Percentiles rank a stretch among this genome's conserved stretches.
These are phyloP conservation scores for Catharus fuscescens DNA, from an alignment of 2,113 vertebrate species.

Conservation along the genomic window DNA sequence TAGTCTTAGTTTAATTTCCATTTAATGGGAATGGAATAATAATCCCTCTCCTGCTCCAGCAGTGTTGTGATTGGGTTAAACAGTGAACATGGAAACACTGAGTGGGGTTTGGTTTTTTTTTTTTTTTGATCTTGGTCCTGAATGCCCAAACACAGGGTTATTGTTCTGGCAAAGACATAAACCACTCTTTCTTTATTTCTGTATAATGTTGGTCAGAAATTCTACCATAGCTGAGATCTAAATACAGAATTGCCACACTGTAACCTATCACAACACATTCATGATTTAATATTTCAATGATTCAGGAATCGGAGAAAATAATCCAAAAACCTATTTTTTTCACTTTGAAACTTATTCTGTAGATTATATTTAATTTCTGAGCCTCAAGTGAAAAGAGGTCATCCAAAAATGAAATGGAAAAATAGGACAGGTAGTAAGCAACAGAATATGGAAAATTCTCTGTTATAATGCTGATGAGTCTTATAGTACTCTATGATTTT, in stretches of 20 bases:
- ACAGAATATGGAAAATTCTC: background rate
- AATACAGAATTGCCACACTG: background rate
- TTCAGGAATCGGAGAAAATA: background rate
- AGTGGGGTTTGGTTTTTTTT: background rate
- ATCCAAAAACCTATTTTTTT: background rate
- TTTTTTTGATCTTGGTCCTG: background rate
- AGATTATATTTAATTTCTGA: background rate
- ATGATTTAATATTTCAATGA: background rate
- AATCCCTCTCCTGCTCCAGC: background rate
- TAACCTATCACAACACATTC: background rate
- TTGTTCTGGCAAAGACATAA: background rate
- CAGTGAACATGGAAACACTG: background rate
- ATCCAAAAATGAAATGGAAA: background rate
- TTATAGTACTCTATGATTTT: background rate
- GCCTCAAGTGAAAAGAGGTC: background rate
- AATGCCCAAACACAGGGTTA: background rate
- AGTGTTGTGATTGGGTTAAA: background rate
- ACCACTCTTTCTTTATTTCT: background rate
- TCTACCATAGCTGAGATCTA: background rate
- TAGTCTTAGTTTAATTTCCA: background rate
- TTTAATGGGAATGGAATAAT: constrained; percentile 14
- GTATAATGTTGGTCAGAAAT: background rate
- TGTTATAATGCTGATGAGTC: background rate
- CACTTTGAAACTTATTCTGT: background rate
- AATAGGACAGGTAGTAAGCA: background rate